Evolutionary conservation across 2,888 invertebrate species (phyloP), one percentile per base, ranked within the genome.

Genomic region (Agrypnus murinus): DNA sequence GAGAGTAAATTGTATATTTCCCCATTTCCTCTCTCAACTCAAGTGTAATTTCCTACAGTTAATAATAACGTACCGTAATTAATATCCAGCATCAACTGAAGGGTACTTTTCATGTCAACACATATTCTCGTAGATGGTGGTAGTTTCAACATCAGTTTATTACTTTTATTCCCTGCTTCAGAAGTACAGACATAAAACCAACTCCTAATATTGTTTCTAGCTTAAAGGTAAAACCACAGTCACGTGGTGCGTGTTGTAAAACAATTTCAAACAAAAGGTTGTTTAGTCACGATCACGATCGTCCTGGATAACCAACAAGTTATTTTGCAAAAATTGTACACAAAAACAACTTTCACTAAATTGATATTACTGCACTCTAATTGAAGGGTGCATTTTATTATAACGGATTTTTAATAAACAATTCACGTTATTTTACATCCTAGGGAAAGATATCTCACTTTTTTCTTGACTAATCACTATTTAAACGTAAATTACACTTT

Each of bases 51-150:
- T 55, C 19, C 55, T 36, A 36, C 36, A 55, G 14, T 55, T 55
- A 36, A 53, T 53, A 53, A 34, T 17, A 55, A 55, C 55, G 19
- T 58, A 58, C 58, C 58, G 58, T 58, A 58, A 43, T 58, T 43
- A 43, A 58, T 31, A 58, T 40, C 14, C 43, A 58, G n/a, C 43
- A 58, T 43, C 25, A 58, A 36, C 19, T 58, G 58, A 43, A 58
- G 31, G 38, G 43, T 25, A 40, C 43, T 58, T 19, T 58, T 58
- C 40, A 40, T 58, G 58, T 58, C 58, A 31, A 43, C 43, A 43
- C 25, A 43, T 43, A 58, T 25, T 58, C 43, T 34, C 12, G 7
- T 58, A 12, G 3, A 40, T 12, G 40, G 55, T 36, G 36, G 15
- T 36, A 15, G 15, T 10, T 55, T 55, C 36, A 55, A 17, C 55